Base-by-base conservation (phyloP, 2,113 vertebrate genomes). In the Amazona guildingii region DNA sequence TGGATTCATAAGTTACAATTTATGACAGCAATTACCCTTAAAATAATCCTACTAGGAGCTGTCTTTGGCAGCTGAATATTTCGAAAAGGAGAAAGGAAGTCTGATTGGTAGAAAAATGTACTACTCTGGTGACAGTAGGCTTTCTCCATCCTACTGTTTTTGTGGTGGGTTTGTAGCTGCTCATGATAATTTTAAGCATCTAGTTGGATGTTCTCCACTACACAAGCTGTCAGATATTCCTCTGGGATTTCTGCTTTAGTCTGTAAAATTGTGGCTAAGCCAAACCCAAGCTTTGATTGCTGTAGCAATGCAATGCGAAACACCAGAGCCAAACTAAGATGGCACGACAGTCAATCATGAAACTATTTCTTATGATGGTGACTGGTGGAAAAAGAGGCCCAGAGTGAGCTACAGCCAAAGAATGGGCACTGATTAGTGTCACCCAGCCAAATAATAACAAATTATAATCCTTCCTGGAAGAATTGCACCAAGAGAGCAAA, bases 1-100 rank as follows among this genome's bases (percentile, higher is more conserved):
- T 84, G 52, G 31, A 93, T 86, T 84, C 64, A 63, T 69, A 92
- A 93, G 57, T 31, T 84, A 62, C 24, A 92, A 87, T 84, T 95
- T 95, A 96, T 49, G 18, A 57, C 25, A 92, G 48, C 62, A 92
- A 91, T 94, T 93, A 92, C 20, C 31, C 61, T 83, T 75, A 93
- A 86, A 81, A 89, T 88, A 67, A 35, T 83, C 52, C 75, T 86
- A 43, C 62, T 64, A 43, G 69, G 35, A 90, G 29, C 55, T 90
- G 51, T 17, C 17, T 92, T 86, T 94, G 69, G 77, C 83, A 95
- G 77, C 31, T 79, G 48, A 94, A 84, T 6, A 37, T 78, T 68
- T 74, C 68, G 67, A 66, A 90, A 87, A 94, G n/a, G 35, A 73
- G 49, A 67, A 88, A 72, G 20, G 27, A 92, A 57, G 37, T 46